phyloP scores from a whole-genome alignment of 2,888 invertebrate species.

The Vannuccia rotundouncinata region DNA sequence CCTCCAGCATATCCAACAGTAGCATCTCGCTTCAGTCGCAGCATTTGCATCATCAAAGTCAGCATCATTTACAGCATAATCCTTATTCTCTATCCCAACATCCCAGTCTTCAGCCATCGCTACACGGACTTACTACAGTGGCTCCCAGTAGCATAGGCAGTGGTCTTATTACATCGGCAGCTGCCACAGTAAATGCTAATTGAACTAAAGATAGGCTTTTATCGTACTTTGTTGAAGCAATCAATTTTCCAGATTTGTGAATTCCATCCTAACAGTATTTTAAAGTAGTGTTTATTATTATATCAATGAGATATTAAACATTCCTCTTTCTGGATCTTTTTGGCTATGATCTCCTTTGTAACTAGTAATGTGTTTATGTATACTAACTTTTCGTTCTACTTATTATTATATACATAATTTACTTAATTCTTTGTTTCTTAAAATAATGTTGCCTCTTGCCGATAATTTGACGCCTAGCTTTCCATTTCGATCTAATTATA shows the following conservation, averaged over 20 bases:
- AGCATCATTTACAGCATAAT: neutral
- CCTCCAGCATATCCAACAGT: neutral
- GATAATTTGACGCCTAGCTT: too few species aligned
- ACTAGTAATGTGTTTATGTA: too few species aligned
- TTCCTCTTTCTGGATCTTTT: neutral
- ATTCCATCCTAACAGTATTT: too few species aligned
- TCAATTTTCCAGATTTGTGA: too few species aligned
- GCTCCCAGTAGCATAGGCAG: neutral
- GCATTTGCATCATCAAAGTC: neutral
- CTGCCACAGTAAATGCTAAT: conserved; percentile 1
- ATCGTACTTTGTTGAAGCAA: too few species aligned
- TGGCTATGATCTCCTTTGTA: neutral
- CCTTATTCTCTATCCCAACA: neutral
- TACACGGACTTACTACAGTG: neutral
- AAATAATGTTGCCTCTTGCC: too few species aligned
- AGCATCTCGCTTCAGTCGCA: neutral
- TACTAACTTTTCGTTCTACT: too few species aligned
- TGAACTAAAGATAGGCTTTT: too few species aligned
- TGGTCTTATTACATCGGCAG: neutral
- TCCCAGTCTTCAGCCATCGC: neutral
- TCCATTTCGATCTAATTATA: too few species aligned
- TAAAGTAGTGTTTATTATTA: neutral
- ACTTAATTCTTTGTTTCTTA: too few species aligned
- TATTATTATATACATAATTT: too few species aligned
- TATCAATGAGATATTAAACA: neutral